Evolutionary conservation across 2,113 vertebrate species (phyloP), one percentile per base, ranked within the genome.

Genomic region (Cryptomyrus ogoouensis): DNA sequence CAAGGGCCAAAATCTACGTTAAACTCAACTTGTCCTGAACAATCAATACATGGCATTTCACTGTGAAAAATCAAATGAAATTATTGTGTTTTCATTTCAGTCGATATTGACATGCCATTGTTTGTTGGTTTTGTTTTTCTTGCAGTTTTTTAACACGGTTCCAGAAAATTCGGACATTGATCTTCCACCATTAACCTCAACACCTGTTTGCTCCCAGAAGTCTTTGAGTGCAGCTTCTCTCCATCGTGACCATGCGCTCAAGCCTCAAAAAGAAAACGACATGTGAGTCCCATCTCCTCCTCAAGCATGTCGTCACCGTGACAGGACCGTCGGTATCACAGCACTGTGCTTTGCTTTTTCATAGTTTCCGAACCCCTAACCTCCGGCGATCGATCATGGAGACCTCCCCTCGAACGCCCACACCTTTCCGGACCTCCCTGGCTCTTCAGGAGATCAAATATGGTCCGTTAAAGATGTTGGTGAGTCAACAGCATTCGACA

Each of bases 381-480:
- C 96, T 98, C 92, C 97, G 98, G 92, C 97, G 97, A 90, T 98
- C 98, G 19, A 97, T 99, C 94, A 92, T 99, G 92, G 98, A 99
- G 92, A 97, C 97, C 44, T 96, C 97, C 91, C 98, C 98, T 83
- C 97, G 97, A 92, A 98, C 98, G 90, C 98, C 98, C 89, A 98
- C 98, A 87, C 98, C 98, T 10, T 99, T 99, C 95, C 98, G 97
- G 94, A 97, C 97, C 1, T 93, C 96, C n/a, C 94, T 98, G 90
- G 96, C 96, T 88, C 95, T 96, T 94, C 97, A 98, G 94, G 98
- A 99, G 94, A 95, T 97, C 93, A 99, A 99, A 95, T 99, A 98
- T 0, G 97, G 97, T 88, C 96, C 97, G 52, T 95, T 98, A 90
- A 99, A 99, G 93, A 94, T 98, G 94, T 95, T 97, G 98, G 98